A percentile compares a stretch with the other conserved stretches of the same genome.
These are phyloP conservation scores for Heliconius hermathena DNA, from an alignment of 1,140 invertebrate genomes.

Conservation along the genomic window DNA sequence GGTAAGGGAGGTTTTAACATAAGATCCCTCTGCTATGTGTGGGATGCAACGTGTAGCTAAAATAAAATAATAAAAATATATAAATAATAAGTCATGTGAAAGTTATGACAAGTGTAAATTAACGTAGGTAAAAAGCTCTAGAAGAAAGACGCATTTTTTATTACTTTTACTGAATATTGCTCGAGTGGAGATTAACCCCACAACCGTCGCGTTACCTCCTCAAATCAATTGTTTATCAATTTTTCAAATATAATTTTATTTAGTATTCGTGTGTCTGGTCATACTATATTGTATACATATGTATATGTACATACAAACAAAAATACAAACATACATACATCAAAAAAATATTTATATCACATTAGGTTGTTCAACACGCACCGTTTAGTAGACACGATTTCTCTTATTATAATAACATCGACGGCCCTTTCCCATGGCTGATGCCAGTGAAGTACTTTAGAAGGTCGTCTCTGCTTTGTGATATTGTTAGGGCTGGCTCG, in stretches of 20 bases:
- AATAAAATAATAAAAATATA: neutral
- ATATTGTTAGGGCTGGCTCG: neutral
- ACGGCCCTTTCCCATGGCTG: conserved; percentile 6
- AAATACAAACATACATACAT: neutral
- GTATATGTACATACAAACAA: neutral
- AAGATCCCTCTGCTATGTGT: neutral
- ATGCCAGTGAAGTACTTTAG: neutral
- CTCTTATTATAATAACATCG: conserved; percentile 15
- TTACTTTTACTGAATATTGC: too few species aligned
- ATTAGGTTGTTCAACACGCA: neutral
- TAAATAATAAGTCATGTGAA: neutral
- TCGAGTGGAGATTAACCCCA: too few species aligned
- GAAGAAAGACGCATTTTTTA: too few species aligned
- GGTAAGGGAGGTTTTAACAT: too few species aligned
- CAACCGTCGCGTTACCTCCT: too few species aligned
- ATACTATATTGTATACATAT: too few species aligned
- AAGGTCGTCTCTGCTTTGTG: neutral
- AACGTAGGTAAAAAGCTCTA: too few species aligned
- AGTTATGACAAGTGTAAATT: neutral
- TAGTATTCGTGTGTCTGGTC: too few species aligned
- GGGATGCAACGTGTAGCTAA: neutral
- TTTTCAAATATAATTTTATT: too few species aligned
- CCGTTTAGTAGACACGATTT: conserved; percentile 10
- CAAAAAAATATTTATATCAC: neutral
- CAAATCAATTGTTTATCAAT: too few species aligned